Evolutionary conservation across 1,140 invertebrate genomes (phyloP).

Genomic region (Drosophila nigrodunni): DNA sequence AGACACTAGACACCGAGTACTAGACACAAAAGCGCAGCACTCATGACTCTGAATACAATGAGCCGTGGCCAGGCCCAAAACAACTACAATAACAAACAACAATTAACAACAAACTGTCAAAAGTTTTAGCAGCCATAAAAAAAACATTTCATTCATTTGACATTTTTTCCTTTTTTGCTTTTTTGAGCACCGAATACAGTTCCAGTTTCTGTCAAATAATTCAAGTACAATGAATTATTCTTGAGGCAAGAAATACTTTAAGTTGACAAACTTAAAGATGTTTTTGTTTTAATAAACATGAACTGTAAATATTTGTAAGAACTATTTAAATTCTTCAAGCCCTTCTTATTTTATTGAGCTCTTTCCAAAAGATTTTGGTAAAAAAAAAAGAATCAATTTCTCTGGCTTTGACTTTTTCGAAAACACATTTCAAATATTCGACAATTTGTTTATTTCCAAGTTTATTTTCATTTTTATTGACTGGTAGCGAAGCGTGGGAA

Average conservation of each 20-base stretch:
- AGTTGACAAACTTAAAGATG: constrained; percentile 7
- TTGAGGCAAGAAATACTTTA: constrained; percentile 21
- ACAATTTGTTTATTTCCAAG: constrained; percentile 8
- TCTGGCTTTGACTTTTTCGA: neutral
- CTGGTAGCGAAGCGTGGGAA: constrained; percentile 72
- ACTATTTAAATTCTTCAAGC: too few relatives aligned
- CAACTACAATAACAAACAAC: constrained; percentile 27
- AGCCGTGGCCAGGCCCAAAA: constrained; percentile 18
- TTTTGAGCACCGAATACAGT: constrained; percentile 41
- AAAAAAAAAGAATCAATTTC: too few relatives aligned
- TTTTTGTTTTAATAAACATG: neutral
- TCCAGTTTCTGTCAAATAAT: constrained; percentile 26
- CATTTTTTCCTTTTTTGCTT: constrained; percentile 8
- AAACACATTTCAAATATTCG: neutral
- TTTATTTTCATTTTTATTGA: constrained; percentile 73
- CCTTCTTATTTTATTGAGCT: too few relatives aligned
- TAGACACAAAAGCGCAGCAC: constrained; percentile 38
- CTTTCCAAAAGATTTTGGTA: too few relatives aligned
- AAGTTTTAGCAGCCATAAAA: constrained; percentile 44
- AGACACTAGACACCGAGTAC: too few relatives aligned
- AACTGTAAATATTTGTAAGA: too few relatives aligned
- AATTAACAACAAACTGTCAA: constrained; percentile 77
- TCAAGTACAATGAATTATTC: constrained; percentile 37
- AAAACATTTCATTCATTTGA: constrained; percentile 35
- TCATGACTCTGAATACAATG: constrained; percentile 33